phyloP scores from a whole-genome alignment of 2,113 vertebrate species.

The Vulpes lagopus region DNA sequence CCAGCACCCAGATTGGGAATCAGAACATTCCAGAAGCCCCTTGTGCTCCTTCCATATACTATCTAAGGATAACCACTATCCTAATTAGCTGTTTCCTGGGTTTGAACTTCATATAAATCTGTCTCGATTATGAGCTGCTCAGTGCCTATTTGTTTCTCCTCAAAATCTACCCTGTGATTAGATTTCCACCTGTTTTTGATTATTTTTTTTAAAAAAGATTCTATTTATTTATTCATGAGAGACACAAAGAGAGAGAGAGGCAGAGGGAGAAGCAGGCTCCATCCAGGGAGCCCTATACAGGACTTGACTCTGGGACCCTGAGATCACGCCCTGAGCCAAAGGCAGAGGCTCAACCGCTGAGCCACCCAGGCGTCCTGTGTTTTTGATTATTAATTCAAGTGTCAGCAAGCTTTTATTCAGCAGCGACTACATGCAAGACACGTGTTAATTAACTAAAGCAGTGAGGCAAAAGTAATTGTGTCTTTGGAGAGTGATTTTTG shows the following conservation, averaged over 20 bases:
- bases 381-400: slow-evolving; percentile 32
- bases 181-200: background rate
- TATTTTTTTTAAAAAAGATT: background rate
- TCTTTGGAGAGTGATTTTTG: background rate
- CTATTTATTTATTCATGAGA: too few relatives aligned
- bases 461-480: background rate
- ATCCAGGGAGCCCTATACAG: too few relatives aligned
- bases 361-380: background rate
- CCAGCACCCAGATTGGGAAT: background rate
- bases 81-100: background rate
- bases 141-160: background rate
- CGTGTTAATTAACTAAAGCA: background rate
- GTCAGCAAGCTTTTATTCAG: background rate
- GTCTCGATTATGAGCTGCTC: slow-evolving; percentile 8
- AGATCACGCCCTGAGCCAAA: too few relatives aligned
- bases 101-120: background rate
- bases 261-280: too few relatives aligned
- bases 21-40: background rate
- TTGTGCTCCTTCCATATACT: background rate
- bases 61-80: background rate
- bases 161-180: background rate
- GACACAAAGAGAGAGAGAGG: too few relatives aligned
- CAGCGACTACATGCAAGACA: background rate
- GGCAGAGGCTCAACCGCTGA: too few relatives aligned
- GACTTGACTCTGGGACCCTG: too few relatives aligned